Evolutionary conservation across 2,888 invertebrate genomes (phyloP), one percentile per base, ranked within the genome.

Genomic region (Pristionchus entomophagus): DNA sequence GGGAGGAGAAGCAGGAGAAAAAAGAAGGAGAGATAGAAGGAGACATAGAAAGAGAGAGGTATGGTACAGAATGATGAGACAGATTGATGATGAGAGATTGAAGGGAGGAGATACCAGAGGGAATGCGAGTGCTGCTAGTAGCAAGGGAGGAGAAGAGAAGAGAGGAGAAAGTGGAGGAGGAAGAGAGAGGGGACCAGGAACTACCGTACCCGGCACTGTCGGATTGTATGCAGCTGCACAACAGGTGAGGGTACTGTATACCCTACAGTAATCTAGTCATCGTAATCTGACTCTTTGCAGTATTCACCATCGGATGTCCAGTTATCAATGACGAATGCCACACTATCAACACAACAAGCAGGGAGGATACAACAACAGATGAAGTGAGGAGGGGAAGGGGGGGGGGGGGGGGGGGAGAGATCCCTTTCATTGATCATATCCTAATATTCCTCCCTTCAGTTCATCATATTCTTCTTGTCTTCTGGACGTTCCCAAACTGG

Each of bases 61-160:
- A 12, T 3, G 29, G 8, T 14, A 10, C 17, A 65, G 65, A 32
- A 22, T 22, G 17, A 32, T 35, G 32, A 32, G 32, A 22, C 17
- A 14, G 19, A 12, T 14, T 65, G 32, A 14, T 35, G 32, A 32
- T 38, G 38, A 69, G 3, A 19, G n/a, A 38, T 69, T 69, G 69
- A 35, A 69, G 45, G 73, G 73, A 14, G 38, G 73, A 41, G 73
- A 73, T 8, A 73, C 41, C 4, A 2, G 73, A 8, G 73, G 73
- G 0, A 73, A 73, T 26, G 73, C 26, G 19, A 73, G 73, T 73
- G 73, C 73, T 0, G 78, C 51, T 2, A 80, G 51, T 26, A 29
- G 78, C 51, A 80, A 51, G 35, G 49, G 77, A n/a, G n/a, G 78
- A 17, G 78, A 51, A 32, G 78, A 80, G 51, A 41, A 49, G 51